Conservation (phyloP, 2,888 invertebrate species). For the Polymixis flavicincta region DNA sequence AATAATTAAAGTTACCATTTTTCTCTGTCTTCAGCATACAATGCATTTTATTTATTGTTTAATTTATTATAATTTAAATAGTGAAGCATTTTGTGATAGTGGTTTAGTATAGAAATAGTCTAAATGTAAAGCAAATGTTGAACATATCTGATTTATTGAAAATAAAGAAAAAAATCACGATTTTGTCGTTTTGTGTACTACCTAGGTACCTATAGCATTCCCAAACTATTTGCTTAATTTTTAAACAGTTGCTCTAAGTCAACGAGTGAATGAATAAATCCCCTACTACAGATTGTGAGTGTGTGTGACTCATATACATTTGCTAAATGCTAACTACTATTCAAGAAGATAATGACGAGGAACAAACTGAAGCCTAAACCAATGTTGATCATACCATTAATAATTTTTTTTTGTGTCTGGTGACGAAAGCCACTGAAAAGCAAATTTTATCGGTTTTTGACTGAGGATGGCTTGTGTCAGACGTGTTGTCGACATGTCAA, state of each 20-base stretch:
- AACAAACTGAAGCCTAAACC: neutral
- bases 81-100: conserved; percentile 75
- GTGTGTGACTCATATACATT: neutral
- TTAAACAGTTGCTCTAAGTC: conserved; percentile 39
- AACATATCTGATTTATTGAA: conserved; percentile 67
- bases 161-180: conserved; percentile 61
- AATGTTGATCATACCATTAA: no score
- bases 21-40: conserved; percentile 65
- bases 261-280: conserved; percentile 15
- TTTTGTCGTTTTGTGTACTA: conserved; percentile 9
- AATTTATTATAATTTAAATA: conserved; percentile 57
- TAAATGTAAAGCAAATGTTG: conserved; percentile 63
- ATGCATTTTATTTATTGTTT: conserved; percentile 74
- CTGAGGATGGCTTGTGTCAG: no score
- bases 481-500: no score
- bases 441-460: no score
- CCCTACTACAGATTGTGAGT: conserved; percentile 33
- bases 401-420: no score
- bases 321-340: neutral
- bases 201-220: neutral
- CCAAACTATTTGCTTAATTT: conserved; percentile 36
- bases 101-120: conserved; percentile 70
- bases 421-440: no score
- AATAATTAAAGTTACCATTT: conserved; percentile 44
- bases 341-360: neutral